These are phyloP conservation scores for Magallana nippona DNA, from an alignment of 2,888 invertebrate genomes.

Conservation along the genomic window DNA sequence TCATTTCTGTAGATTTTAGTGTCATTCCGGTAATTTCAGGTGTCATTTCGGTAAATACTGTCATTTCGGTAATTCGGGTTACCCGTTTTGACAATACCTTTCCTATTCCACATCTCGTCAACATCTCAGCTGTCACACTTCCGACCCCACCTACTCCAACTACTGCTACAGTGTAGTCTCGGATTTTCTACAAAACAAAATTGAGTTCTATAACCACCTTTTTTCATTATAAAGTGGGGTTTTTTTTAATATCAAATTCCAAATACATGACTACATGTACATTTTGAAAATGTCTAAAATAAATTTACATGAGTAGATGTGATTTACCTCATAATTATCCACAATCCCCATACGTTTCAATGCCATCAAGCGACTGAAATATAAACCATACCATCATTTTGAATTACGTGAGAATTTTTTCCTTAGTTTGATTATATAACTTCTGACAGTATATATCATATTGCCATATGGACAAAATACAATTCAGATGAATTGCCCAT, in stretches of 20 bases:
- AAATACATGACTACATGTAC: too few species aligned
- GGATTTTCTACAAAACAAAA: conserved; percentile 81
- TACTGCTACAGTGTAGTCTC: conserved; percentile 93
- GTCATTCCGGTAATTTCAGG: too few species aligned
- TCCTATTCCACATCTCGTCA: conserved; percentile 98
- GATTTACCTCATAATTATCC: conserved; percentile 91
- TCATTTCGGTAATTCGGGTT: too few species aligned
- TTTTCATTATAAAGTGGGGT: too few species aligned
- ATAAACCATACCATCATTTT: conserved; percentile 21
- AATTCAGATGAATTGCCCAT: background rate
- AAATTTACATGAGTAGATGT: background rate
- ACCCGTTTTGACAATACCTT: conserved; percentile 84
- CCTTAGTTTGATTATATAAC: background rate
- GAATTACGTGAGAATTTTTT: background rate
- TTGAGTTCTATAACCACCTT: background rate
- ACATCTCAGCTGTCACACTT: conserved; percentile 99
- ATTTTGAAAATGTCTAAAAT: background rate
- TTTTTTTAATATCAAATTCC: background rate
- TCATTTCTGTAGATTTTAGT: too few species aligned
- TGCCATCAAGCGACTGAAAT: conserved; percentile 93
- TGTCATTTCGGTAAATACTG: too few species aligned
- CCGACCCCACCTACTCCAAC: conserved; percentile 99
- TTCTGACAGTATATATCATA: background rate
- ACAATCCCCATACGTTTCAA: conserved; percentile 99
- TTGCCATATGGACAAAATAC: background rate